Evolutionary conservation across 2,888 invertebrate genomes (phyloP), one percentile per base, ranked within the genome.

Genomic region (Sinhomidia bicolor): DNA sequence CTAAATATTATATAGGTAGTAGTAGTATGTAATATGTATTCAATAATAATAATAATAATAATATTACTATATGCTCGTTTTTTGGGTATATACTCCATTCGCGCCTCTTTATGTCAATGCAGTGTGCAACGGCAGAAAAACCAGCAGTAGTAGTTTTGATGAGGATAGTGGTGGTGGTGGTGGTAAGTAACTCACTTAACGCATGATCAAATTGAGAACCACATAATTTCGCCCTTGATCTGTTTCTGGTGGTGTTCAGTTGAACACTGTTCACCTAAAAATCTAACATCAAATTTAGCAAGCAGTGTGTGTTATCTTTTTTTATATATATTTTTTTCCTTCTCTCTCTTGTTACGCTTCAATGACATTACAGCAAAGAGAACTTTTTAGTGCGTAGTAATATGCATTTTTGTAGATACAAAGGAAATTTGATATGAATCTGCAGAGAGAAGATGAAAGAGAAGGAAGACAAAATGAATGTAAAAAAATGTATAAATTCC

Each of bases 161-260:
- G n/a, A n/a, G n/a, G n/a, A n/a, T 62, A 12, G 3, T 60, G 20
- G n/a, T 68, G n/a, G 32, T 47, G 17, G 26, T 60, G 17, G 41
- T 80, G 29, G n/a, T n/a, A n/a, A n/a, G 60, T 74, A 88, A 71
- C 51, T 79, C 60, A 74, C 84, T 84, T 84, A 88, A 84, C 74
- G 85, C 89, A 74, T 89, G 89, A 89, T 88, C 89, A 89, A 85
- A 47, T 85, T 85, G 89, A 81, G 89, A 89, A 84, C 85, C 89
- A 85, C 85, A 89, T 79, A 80, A 80, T 89, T 81, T 57, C 74
- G 85, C 89, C 89, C 89, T 89, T 89, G 89, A 89, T 89, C 89
- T 80, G 74, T 90, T 89, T 82, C 41, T 88, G 85, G 26, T 62
- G 41, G 7, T 36, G 36, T 7, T 68, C 32, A 9, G 60, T 26